Conservation (phyloP, 2,113 vertebrate species). For the Oophaga pumilio region DNA sequence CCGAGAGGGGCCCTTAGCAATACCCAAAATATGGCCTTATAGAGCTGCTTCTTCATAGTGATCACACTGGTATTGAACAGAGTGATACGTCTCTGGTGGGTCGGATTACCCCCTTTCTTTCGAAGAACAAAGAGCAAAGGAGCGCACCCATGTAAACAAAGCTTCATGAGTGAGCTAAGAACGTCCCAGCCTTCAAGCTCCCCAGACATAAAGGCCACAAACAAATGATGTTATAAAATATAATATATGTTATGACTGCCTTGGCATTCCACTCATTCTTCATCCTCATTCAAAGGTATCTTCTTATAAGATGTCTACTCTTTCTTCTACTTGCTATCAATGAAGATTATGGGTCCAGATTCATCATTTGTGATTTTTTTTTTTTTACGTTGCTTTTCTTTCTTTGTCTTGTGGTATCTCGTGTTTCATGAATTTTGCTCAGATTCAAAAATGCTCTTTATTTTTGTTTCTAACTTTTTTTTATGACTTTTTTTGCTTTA, state of each 20-base stretch:
- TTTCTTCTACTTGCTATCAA: neutral
- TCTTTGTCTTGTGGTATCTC: neutral
- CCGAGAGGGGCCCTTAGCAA: neutral
- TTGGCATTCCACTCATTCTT: neutral
- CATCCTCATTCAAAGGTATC: neutral
- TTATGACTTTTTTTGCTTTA: no score
- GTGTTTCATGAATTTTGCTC: no score
- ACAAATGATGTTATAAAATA: neutral
- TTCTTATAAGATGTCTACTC: neutral
- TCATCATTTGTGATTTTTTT: no score
- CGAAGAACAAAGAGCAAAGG: slow-evolving; percentile 4
- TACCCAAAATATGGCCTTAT: neutral
- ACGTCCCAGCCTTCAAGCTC: neutral
- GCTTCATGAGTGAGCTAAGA: slow-evolving; percentile 6
- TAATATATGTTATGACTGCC: slow-evolving; percentile 1
- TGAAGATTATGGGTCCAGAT: no score
- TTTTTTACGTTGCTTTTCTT: neutral
- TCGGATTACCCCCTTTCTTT: neutral
- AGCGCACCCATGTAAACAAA: slow-evolving; percentile 7
- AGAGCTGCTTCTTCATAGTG: neutral
- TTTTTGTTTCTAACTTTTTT: no score
- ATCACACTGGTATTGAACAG: neutral
- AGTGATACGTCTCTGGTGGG: neutral
- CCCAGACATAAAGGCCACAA: slow-evolving; percentile 13
- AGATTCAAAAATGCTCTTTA: no score